These are phyloP conservation scores for Gobius niger DNA, from an alignment of 2,113 vertebrate species.

Conservation along the genomic window DNA sequence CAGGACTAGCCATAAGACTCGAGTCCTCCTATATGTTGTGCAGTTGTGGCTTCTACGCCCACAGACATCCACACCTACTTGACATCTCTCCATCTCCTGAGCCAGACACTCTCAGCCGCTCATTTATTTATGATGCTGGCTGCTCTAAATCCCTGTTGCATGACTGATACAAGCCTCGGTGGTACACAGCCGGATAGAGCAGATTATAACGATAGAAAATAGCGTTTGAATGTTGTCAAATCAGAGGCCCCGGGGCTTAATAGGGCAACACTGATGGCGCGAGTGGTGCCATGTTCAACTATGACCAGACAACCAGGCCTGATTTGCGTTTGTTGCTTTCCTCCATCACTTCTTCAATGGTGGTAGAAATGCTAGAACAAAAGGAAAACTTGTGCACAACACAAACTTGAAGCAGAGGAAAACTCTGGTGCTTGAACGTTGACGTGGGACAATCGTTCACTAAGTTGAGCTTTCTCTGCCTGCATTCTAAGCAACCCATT, in stretches of 20 bases:
- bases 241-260: not conserved
- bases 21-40: not conserved
- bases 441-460: no score
- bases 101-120: constrained; percentile 1
- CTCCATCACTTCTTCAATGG: not conserved
- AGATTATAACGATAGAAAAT: constrained; percentile 6
- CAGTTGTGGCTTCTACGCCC: not conserved
- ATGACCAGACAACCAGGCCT: not conserved
- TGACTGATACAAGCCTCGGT: not conserved
- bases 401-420: not conserved
- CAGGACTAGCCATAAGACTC: no score
- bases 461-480: no score
- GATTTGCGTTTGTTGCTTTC: not conserved
- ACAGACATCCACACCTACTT: not conserved
- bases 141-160: constrained; percentile 8
- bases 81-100: not conserved
- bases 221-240: not conserved
- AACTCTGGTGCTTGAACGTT: no score
- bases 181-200: not conserved
- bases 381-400: not conserved
- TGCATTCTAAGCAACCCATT: no score
- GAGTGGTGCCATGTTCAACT: not conserved
- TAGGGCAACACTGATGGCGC: not conserved
- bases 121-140: constrained; percentile 7
- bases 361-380: not conserved